Evolutionary conservation across 1,140 invertebrate species (phyloP).

Genomic region (Drosophila pruinosa): DNA sequence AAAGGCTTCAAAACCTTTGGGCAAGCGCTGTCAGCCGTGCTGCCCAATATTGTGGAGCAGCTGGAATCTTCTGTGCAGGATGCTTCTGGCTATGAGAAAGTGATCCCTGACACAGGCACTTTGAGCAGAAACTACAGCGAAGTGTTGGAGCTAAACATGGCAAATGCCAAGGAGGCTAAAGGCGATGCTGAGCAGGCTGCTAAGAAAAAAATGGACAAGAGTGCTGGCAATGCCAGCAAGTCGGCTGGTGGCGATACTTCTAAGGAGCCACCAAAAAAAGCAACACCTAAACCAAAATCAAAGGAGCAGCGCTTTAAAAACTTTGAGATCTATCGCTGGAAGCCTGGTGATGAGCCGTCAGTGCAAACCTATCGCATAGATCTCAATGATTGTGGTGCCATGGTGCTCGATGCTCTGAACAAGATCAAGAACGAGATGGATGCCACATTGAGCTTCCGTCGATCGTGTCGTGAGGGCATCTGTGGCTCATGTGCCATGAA

Average conservation of each 20-base stretch:
- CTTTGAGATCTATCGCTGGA: conserved; percentile 95
- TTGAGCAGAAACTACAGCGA: too few relatives aligned
- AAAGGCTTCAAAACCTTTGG: neutral
- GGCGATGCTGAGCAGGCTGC: neutral
- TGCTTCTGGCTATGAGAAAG: neutral
- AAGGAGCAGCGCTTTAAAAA: conserved; percentile 86
- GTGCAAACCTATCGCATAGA: conserved; percentile 96
- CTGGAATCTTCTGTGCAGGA: neutral
- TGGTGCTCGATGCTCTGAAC: conserved; percentile 98
- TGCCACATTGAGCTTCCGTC: conserved; percentile 96
- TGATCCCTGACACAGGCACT: neutral
- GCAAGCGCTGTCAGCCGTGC: neutral
- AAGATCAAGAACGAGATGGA: conserved; percentile 99
- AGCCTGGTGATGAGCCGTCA: conserved; percentile 93
- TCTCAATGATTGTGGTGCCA: conserved; percentile 96
- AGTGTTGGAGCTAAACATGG: neutral
- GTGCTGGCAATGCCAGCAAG: neutral
- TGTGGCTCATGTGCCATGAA: conserved; percentile 99
- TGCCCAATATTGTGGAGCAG: neutral
- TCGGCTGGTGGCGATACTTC: neutral
- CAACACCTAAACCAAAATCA: neutral
- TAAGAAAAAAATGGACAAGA: neutral
- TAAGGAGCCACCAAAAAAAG: neutral
- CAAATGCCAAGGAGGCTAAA: neutral
- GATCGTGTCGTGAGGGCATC: conserved; percentile 98